Base-by-base conservation (phyloP, 1,140 invertebrate genomes). In the Battus philenor region DNA sequence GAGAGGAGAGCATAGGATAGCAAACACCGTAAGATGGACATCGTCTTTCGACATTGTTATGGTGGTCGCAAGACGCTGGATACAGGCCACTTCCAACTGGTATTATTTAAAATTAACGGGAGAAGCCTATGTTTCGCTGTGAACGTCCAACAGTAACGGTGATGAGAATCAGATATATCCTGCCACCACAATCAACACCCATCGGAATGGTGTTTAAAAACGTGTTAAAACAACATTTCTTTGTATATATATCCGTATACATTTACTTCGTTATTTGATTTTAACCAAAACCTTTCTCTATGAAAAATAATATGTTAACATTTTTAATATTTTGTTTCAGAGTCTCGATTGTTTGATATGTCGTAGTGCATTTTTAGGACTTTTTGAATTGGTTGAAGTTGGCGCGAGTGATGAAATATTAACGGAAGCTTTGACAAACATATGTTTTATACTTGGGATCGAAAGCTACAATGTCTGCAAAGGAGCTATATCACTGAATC, bases 361-460 rank as follows among this genome's bases (percentile, higher is more conserved):
- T 41, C 79, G 86, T 0, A 80, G 87, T 15, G 44, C 82, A 3
- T 58, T 88, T 6, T 68, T 65, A 3, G 65, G 81, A 1, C 54
- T 89, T 0, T 68, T 88, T 0, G 50, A 73, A 6, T 58, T 82
- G 1, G 66, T 88, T 12, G 53, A 59, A 1, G 54, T 62, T 2
- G 87, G 86, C 0, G 60, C 58, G 7, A 49, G 70, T 0, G 68
- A 76, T 24, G 67, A 87, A 26, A 33, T 54, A 0, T 59, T 90
- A 2, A 61, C 54, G n/a, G 43, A 65, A 1, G 50, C 59, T 0
- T 54, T 87, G 0, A 65, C 79, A 5, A 76, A 81, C 3, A 45
- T 91, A 1, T 92, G 91, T 44, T 59, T 59, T 1, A 31, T 76
- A 2, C 50, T 92, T 0, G 83, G 89, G 4, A 76, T 92, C 4